Evolutionary conservation across 2,888 invertebrate species (phyloP).

Genomic region (Clistopyga incitator): DNA sequence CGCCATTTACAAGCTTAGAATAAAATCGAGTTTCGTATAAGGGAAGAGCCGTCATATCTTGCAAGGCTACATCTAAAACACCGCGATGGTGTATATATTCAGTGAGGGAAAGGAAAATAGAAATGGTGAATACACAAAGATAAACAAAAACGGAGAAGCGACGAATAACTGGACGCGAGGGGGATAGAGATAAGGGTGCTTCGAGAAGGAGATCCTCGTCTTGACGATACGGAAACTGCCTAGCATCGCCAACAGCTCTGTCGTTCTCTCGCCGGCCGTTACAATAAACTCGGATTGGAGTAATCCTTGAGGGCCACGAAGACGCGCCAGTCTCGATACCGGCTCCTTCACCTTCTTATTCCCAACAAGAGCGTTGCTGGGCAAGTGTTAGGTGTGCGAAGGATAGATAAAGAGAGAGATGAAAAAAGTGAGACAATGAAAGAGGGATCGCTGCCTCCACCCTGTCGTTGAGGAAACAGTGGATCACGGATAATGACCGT

Average conservation of each 20-base stretch:
- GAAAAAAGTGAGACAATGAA: slow-evolving; percentile 29
- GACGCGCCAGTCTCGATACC: slow-evolving; percentile 58
- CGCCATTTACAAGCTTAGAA: slow-evolving; percentile 36
- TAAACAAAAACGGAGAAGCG: slow-evolving; percentile 36
- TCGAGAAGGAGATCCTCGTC: slow-evolving; percentile 18
- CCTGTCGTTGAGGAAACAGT: slow-evolving; percentile 66
- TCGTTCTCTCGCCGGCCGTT: slow-evolving; percentile 55
- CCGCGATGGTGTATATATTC: slow-evolving; percentile 14
- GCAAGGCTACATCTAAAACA: not conserved
- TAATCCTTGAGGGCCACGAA: slow-evolving; percentile 65
- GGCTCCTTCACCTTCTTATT: slow-evolving; percentile 40
- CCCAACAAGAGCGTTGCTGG: slow-evolving; percentile 24
- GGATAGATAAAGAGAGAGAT: slow-evolving; percentile 28
- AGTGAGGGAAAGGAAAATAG: slow-evolving; percentile 30
- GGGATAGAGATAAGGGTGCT: slow-evolving; percentile 27
- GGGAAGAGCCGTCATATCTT: not conserved
- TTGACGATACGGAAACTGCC: slow-evolving; percentile 40
- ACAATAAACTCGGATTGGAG: slow-evolving; percentile 72
- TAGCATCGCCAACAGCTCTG: slow-evolving; percentile 16
- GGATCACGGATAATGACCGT: slow-evolving; percentile 72
- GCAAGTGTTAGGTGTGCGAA: slow-evolving; percentile 24
- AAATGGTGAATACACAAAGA: slow-evolving; percentile 14
- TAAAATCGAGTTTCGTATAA: slow-evolving; percentile 22
- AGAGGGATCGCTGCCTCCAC: slow-evolving; percentile 49
- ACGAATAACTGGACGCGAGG: slow-evolving; percentile 6